Evolutionary conservation across 53 echinoderm and acorn worm species (phyloP), one percentile per base, ranked within the genome.

Genomic region (Temnopleurus reevesii): DNA sequence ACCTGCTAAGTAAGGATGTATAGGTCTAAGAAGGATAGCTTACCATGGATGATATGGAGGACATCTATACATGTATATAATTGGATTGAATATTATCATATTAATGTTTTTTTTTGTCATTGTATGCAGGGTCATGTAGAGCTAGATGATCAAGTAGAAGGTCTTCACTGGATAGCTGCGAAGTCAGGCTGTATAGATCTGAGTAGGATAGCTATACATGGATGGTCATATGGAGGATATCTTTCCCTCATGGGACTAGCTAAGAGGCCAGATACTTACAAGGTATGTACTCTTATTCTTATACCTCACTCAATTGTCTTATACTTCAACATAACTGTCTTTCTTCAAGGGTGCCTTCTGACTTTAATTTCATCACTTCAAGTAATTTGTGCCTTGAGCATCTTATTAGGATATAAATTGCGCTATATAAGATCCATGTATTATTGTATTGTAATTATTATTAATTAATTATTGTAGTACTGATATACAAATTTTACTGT

Each of bases 161-260:
- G 99, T 1, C 83, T 99, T 25, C 93, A 96, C 59, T 96, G 96
- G 96, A 94, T 99, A 63, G 99, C 99, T 24, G 93, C 93, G 31
- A 94, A 93, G 81, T 95, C 93, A 31, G 99, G 93, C 8, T 91
- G 92, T 76, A 96, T 99, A 33, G 99, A 99, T 81, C 93, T 99
- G 56, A 93, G 55, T 9, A 80, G 99, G 45, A 95, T 99, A 34
- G 99, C 99, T 33, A 92, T 99, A 46, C 99, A 99, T 92, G 99
- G 99, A 55, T 99, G 99, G 99, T 96, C 96, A 1, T 99, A 99
- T 66, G 99, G 99, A 5, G 99, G 99, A 19, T 99, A 99, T 81
- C 87, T 99, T 6, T 96, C 99, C 10, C 92, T 99, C 19, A 91
- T 99, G 88, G 95, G 96, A 17, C 86, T 99, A 53, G 99, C 99